phyloP scores from a whole-genome alignment of 2,113 vertebrate species.

The Panthera uncia region DNA sequence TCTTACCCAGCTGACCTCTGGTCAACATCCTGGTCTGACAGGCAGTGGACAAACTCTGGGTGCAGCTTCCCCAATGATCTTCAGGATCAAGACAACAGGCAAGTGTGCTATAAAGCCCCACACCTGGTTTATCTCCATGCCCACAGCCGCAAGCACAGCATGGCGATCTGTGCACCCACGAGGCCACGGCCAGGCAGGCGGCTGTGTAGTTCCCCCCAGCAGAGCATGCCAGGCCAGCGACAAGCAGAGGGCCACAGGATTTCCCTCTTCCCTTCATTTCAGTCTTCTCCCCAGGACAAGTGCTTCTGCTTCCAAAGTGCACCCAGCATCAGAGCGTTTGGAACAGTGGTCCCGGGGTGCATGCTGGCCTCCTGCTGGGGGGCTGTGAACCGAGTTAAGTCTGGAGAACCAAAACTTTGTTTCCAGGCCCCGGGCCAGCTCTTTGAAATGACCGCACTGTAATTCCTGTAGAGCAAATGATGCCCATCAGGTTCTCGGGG shows the following conservation, averaged over 20 bases:
- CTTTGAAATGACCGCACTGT: neutral
- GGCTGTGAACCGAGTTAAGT: neutral
- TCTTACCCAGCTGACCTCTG: neutral
- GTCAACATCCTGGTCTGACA: neutral
- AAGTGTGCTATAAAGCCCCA: neutral
- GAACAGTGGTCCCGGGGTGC: neutral
- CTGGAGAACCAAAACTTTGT: neutral
- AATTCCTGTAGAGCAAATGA: neutral
- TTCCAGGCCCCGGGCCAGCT: neutral
- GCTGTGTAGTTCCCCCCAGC: neutral
- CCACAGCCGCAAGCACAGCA: neutral
- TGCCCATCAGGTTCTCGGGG: neutral
- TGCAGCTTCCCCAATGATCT: neutral
- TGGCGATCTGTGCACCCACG: neutral
- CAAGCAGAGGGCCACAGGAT: neutral
- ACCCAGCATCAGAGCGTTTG: neutral
- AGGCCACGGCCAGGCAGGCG: neutral
- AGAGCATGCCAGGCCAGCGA: neutral
- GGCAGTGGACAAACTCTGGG: neutral
- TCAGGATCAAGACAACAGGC: neutral
- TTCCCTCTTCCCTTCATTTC: neutral
- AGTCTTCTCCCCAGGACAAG: neutral
- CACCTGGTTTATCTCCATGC: neutral
- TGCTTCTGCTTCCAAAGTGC: neutral
- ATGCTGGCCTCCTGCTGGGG: fast-evolving